Base-by-base conservation (phyloP, 2,113 vertebrate species). In the Pedetes capensis region DNA sequence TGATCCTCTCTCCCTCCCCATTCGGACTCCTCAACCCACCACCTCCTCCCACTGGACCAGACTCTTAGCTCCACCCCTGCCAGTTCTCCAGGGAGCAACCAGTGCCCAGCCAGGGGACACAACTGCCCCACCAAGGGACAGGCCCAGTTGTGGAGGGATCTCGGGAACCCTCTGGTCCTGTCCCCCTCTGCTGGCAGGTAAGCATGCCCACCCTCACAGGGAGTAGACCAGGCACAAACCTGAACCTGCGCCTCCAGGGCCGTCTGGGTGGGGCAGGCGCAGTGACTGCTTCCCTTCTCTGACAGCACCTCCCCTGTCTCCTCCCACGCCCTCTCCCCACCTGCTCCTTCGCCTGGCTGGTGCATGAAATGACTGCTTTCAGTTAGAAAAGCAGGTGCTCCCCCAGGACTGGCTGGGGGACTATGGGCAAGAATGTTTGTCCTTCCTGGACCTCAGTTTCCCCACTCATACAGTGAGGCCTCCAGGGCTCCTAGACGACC, bases 381-480 rank as follows among this genome's bases (percentile, higher is more conserved):
- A 29, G 49, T 42, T 9, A 49, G 72, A 61, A 34, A n/a, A 74
- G 14, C 61, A 25, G 76, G 64, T 57, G 4, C 59, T 79, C 37
- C 3, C n/a, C 25, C 42, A 27, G 74, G 37, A 74, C 42, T 49
- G 17, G 32, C 18, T 44, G 14, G 76, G 74, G 51, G 42, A 22
- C 59, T 17, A 9, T 6, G 7, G 47, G 34, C 13, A 59, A 68
- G n/a, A 64, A n/a, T 34, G 47, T 1, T 47, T 59, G 44, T 61
- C 39, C 27, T 49, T 72, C 20, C 42, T 22, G 34, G 51, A 49
- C 51, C 82, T 95, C 69, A 14, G 39, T 75, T 83, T 95, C 92
- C 55, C 85, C 79, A 64, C 8, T 39, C 25, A 79, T 51, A 47
- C 25, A 4, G 10, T n/a, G 6, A 88, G n/a, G 55, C 63, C n/a